Evolutionary conservation across 1,140 invertebrate species (phyloP).

Genomic region (Acromyrmex echinatior): DNA sequence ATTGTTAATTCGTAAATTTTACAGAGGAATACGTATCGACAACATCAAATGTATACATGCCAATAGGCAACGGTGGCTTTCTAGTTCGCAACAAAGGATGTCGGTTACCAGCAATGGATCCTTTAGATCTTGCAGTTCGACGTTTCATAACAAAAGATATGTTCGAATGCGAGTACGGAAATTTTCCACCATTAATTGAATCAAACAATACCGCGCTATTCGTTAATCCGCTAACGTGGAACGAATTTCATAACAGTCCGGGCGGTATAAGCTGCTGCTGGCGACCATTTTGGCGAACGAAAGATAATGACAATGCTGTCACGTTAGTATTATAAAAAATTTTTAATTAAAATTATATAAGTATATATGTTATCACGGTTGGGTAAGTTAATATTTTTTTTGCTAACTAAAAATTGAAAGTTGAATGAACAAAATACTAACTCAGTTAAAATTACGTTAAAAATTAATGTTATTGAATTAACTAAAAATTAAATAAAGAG

Average conservation of each 20-base stretch:
- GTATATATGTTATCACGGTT: not conserved
- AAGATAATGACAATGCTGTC: slow-evolving; percentile 82
- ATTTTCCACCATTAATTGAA: slow-evolving; percentile 87
- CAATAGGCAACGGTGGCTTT: slow-evolving; percentile 80
- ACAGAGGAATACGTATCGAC: slow-evolving; percentile 58
- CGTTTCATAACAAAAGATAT: slow-evolving; percentile 84
- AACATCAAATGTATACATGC: slow-evolving; percentile 29
- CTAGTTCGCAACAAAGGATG: slow-evolving; percentile 92
- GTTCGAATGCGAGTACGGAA: slow-evolving; percentile 85
- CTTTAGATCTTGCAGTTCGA: slow-evolving; percentile 89
- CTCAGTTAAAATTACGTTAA: too few species aligned
- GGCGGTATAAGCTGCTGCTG: slow-evolving; percentile 88
- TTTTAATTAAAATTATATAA: not conserved
- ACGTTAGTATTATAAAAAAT: slow-evolving; percentile 75
- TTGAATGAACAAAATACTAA: too few species aligned
- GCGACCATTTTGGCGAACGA: slow-evolving; percentile 87
- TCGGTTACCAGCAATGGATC: slow-evolving; percentile 92
- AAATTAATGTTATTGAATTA: too few species aligned
- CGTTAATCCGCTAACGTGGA: slow-evolving; percentile 81
- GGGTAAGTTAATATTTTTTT: too few species aligned
- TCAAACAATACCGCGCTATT: slow-evolving; percentile 90
- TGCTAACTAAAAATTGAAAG: too few species aligned
- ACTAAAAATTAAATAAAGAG: too few species aligned
- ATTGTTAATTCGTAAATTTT: slow-evolving; percentile 11
- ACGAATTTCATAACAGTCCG: slow-evolving; percentile 87